These are phyloP conservation scores for Gymnothorax javanicus DNA, from an alignment of 2,797 vertebrate genomes.

Conservation along the genomic window DNA sequence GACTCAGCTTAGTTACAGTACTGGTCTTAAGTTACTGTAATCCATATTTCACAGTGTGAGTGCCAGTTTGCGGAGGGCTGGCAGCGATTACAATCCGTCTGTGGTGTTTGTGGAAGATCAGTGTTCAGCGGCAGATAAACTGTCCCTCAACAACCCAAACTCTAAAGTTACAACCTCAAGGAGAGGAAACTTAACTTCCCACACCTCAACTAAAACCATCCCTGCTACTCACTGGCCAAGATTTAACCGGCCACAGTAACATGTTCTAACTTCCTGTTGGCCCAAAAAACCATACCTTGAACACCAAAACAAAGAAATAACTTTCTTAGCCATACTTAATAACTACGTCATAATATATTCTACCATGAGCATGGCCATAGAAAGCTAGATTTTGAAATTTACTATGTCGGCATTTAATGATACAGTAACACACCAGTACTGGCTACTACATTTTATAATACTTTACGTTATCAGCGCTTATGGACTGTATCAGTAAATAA, in stretches of 20 bases:
- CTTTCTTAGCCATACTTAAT: too few relatives aligned
- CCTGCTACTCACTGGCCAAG: not conserved
- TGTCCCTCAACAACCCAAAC: not conserved
- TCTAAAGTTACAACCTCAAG: not conserved
- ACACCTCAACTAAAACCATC: not conserved
- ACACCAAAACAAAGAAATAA: not conserved
- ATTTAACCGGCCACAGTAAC: not conserved
- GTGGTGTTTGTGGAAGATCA: not conserved
- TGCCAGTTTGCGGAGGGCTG: not conserved
- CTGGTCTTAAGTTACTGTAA: not conserved
- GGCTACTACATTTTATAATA: not conserved
- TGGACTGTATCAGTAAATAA: not conserved
- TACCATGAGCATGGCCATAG: not conserved
- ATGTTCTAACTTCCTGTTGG: not conserved
- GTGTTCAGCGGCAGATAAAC: not conserved
- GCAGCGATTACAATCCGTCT: not conserved
- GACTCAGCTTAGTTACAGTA: not conserved
- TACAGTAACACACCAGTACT: not conserved
- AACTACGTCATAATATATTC: not conserved
- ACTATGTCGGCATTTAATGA: not conserved
- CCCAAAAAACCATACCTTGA: not conserved
- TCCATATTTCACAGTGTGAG: not conserved
- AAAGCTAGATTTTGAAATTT: not conserved
- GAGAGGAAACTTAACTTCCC: not conserved
- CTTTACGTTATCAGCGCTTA: not conserved